These are phyloP conservation scores for Cryptomyrus ogoouensis DNA, from an alignment of 2,113 vertebrate genomes.

Conservation along the genomic window DNA sequence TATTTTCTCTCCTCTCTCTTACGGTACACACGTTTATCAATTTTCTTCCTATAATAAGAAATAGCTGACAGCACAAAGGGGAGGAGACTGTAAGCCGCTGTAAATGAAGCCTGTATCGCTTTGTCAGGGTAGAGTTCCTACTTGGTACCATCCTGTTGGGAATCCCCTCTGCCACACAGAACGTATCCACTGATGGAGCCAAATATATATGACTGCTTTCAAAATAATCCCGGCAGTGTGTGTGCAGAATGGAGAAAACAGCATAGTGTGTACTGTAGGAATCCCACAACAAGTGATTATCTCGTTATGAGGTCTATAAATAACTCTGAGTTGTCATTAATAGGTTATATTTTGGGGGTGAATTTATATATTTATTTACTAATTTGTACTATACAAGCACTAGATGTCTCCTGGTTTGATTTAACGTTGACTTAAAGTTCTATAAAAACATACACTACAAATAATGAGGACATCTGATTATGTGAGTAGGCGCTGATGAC, in stretches of 20 bases:
- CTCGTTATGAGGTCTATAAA: not conserved
- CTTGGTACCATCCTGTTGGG: not conserved
- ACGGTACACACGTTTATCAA: slow-evolving; percentile 1
- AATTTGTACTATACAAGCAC: not conserved
- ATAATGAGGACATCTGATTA: not conserved
- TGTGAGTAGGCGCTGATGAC: not conserved
- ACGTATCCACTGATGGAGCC: not conserved
- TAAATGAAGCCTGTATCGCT: slow-evolving; percentile 2
- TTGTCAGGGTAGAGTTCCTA: not conserved
- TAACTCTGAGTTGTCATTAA: not conserved
- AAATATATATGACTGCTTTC: not conserved
- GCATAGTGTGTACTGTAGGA: not conserved
- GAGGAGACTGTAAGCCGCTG: not conserved
- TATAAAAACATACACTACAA: not conserved
- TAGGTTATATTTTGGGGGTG: not conserved
- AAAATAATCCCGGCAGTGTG: not conserved
- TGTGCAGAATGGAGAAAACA: not conserved
- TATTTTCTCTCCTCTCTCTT: slow-evolving; percentile 3
- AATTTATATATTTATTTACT: not conserved
- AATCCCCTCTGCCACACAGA: not conserved
- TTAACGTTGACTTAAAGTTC: not conserved
- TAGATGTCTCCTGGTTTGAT: not conserved
- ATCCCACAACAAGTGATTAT: slow-evolving; percentile 17
- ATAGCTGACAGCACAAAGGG: not conserved
- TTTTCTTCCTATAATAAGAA: slow-evolving; percentile 2